These are phyloP conservation scores for Halesus radiatus DNA, from an alignment of 1,140 invertebrate genomes.

Conservation along the genomic window DNA sequence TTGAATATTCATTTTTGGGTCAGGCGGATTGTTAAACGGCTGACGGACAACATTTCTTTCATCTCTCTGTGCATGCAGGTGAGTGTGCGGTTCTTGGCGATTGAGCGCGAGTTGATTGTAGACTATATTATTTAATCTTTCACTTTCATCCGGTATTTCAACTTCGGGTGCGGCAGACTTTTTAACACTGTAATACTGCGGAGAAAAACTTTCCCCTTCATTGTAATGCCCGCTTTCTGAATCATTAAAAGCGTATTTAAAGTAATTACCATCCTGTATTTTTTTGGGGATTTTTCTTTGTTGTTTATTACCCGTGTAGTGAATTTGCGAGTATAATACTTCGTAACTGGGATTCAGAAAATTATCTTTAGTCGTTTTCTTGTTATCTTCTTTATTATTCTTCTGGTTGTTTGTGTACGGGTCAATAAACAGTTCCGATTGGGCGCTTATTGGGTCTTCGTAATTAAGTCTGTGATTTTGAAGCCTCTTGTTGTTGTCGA, in stretches of 20 bases:
- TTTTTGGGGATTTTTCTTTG: background rate
- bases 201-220: constrained; percentile 1
- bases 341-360: constrained; percentile 36
- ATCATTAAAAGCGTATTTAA: constrained; percentile 13
- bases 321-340: constrained; percentile 30
- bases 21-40: background rate
- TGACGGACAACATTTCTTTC: background rate
- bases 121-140: constrained; percentile 6
- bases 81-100: background rate
- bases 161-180: background rate
- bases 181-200: constrained; percentile 2
- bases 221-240: constrained; percentile 1
- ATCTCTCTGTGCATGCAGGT: background rate
- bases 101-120: background rate
- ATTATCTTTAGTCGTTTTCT: background rate
- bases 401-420: background rate
- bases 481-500: background rate
- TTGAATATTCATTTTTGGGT: background rate
- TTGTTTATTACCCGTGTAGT: constrained; percentile 35
- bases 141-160: constrained; percentile 8
- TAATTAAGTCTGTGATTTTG: background rate
- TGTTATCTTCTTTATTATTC: background rate
- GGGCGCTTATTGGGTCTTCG: background rate
- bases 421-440: background rate
- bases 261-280: background rate